Conservation (phyloP, 2,888 invertebrate species). For the Elegia similella region DNA sequence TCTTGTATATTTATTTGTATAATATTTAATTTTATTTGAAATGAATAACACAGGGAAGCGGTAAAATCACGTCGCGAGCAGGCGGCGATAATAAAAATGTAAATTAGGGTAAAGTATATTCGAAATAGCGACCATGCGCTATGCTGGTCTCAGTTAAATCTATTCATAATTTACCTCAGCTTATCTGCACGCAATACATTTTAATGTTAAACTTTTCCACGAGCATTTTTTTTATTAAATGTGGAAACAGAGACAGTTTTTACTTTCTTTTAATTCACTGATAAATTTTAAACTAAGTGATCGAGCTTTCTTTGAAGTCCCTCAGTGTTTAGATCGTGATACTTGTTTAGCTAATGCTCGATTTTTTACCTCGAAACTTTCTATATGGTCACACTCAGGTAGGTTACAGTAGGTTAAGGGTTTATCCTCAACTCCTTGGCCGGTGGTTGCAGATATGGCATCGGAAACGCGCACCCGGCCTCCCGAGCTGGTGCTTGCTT, state of each 20-base stretch:
- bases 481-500: too few species aligned
- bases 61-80: not conserved
- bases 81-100: constrained; percentile 49
- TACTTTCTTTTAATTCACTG: too few species aligned
- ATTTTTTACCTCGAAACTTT: too few species aligned
- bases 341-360: too few species aligned
- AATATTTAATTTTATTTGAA: not conserved
- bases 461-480: too few species aligned
- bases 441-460: too few species aligned
- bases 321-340: too few species aligned
- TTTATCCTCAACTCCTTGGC: too few species aligned
- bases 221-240: not conserved
- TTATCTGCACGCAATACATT: constrained; percentile 48
- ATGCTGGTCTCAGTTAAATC: constrained; percentile 40
- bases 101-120: constrained; percentile 39
- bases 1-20: not conserved
- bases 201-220: constrained; percentile 2
- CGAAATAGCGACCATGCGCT: constrained; percentile 10
- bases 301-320: too few species aligned
- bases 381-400: too few species aligned
- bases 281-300: too few species aligned
- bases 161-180: constrained; percentile 51
- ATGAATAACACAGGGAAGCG: not conserved
- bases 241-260: not conserved
- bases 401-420: too few species aligned